Evolutionary conservation across 2,888 invertebrate species (phyloP).

Genomic region (Exephanes ischioxanthus): DNA sequence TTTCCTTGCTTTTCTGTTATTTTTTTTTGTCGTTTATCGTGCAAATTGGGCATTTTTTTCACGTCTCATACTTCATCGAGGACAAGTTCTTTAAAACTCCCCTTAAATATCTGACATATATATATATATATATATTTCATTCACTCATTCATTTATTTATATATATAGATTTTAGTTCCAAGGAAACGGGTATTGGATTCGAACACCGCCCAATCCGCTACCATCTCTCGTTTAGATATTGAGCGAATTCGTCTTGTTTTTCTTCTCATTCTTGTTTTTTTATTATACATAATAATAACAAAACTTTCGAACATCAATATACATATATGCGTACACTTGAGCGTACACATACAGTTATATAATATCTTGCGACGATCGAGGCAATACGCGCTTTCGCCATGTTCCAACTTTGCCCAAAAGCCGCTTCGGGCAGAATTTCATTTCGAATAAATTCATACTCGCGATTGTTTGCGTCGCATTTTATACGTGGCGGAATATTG

Average conservation of each 20-base stretch:
- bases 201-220: conserved; percentile 74
- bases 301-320: conserved; percentile 82
- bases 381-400: conserved; percentile 74
- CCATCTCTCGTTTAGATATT: conserved; percentile 75
- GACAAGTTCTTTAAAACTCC: conserved; percentile 54
- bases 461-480: conserved; percentile 18
- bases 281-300: conserved; percentile 67
- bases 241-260: conserved; percentile 73
- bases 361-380: conserved; percentile 77
- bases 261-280: conserved; percentile 32
- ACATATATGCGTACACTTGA: conserved; percentile 69
- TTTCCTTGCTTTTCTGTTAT: conserved; percentile 58
- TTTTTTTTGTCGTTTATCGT: conserved; percentile 65
- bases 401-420: conserved; percentile 5
- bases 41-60: conserved; percentile 48
- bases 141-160: conserved; percentile 51
- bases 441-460: conserved; percentile 20
- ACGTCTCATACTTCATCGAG: conserved; percentile 37
- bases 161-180: conserved; percentile 59
- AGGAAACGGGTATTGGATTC: conserved; percentile 73
- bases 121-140: conserved; percentile 23
- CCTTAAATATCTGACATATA: conserved; percentile 55
- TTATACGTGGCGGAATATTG: conserved; percentile 43
- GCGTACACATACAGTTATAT: conserved; percentile 68
- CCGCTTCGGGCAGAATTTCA: conserved; percentile 6